These are phyloP conservation scores for Amphipyra tragopoginis DNA, from an alignment of 2,888 invertebrate genomes.

Conservation along the genomic window DNA sequence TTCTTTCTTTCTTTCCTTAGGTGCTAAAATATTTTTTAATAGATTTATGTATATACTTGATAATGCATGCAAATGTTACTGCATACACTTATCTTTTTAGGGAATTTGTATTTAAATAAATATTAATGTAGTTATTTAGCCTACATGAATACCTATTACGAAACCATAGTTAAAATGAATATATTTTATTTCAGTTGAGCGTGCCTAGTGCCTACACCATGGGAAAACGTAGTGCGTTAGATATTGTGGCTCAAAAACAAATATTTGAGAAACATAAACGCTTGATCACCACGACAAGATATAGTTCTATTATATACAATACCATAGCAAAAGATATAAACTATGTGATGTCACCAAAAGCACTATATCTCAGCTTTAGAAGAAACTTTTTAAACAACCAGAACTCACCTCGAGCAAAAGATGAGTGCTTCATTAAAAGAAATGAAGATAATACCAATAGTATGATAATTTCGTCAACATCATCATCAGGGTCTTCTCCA, in stretches of 20 bases:
- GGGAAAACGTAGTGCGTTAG: slow-evolving; percentile 34
- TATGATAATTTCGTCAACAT: slow-evolving; percentile 32
- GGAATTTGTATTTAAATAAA: slow-evolving; percentile 36
- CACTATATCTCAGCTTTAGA: slow-evolving; percentile 36
- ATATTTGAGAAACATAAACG: slow-evolving; percentile 31
- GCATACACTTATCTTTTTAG: slow-evolving; percentile 36
- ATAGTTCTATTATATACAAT: slow-evolving; percentile 32
- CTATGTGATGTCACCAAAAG: slow-evolving; percentile 35
- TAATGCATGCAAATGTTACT: slow-evolving; percentile 37
- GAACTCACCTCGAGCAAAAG: slow-evolving; percentile 6
- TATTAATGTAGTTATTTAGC: slow-evolving; percentile 37
- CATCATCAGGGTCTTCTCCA: slow-evolving; percentile 38
- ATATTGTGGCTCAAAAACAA: slow-evolving; percentile 34
- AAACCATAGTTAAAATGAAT: slow-evolving; percentile 35
- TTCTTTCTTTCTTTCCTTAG: slow-evolving; percentile 36
- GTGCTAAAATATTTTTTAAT: slow-evolving; percentile 36
- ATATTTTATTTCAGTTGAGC: slow-evolving; percentile 35
- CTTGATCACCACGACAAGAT: slow-evolving; percentile 32
- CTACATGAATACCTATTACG: slow-evolving; percentile 37
- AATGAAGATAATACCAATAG: slow-evolving; percentile 34
- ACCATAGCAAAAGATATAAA: slow-evolving; percentile 32
- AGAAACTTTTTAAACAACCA: slow-evolving; percentile 36
- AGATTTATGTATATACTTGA: slow-evolving; percentile 37
- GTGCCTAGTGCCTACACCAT: slow-evolving; percentile 34
- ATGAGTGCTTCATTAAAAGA: slow-evolving; percentile 18